Conservation (phyloP, 2,888 invertebrate species). For the Ptychoptera albimana region DNA sequence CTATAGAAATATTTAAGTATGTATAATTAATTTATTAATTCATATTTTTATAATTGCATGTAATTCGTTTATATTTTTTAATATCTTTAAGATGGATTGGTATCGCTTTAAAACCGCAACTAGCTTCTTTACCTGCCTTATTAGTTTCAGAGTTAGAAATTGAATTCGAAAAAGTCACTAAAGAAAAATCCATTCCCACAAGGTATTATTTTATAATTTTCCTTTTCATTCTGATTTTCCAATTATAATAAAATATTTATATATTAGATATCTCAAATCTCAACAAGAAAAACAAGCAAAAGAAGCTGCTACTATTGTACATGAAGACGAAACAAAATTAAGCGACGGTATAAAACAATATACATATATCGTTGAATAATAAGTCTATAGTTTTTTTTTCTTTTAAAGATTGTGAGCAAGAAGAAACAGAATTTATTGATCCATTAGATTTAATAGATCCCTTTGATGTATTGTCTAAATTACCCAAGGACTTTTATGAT, state of each 20-base stretch:
- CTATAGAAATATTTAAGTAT: slow-evolving; percentile 79
- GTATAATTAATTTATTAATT: slow-evolving; percentile 11
- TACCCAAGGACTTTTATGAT: slow-evolving; percentile 92
- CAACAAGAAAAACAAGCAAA: slow-evolving; percentile 29
- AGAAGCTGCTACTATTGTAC: slow-evolving; percentile 10
- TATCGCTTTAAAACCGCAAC: slow-evolving; percentile 65
- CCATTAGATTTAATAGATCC: slow-evolving; percentile 83
- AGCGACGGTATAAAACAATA: slow-evolving; percentile 2
- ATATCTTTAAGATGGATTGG: slow-evolving; percentile 58
- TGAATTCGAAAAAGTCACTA: slow-evolving; percentile 60
- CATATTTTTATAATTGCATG: neutral
- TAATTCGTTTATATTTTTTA: slow-evolving; percentile 5
- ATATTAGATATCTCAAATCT: slow-evolving; percentile 24
- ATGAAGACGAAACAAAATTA: slow-evolving; percentile 7
- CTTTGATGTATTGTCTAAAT: slow-evolving; percentile 79
- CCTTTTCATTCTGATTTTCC: neutral
- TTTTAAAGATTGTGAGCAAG: slow-evolving; percentile 36
- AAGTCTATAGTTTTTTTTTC: slow-evolving; percentile 16
- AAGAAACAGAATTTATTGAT: slow-evolving; percentile 52
- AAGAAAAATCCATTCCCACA: slow-evolving; percentile 25
- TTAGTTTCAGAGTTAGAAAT: slow-evolving; percentile 77
- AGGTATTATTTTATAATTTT: slow-evolving; percentile 14
- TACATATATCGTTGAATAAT: slow-evolving; percentile 1
- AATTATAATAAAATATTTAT: slow-evolving; percentile 1
- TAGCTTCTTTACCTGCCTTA: slow-evolving; percentile 73